Base-by-base conservation (phyloP, 2,797 vertebrate genomes). In the Lutra lutra region DNA sequence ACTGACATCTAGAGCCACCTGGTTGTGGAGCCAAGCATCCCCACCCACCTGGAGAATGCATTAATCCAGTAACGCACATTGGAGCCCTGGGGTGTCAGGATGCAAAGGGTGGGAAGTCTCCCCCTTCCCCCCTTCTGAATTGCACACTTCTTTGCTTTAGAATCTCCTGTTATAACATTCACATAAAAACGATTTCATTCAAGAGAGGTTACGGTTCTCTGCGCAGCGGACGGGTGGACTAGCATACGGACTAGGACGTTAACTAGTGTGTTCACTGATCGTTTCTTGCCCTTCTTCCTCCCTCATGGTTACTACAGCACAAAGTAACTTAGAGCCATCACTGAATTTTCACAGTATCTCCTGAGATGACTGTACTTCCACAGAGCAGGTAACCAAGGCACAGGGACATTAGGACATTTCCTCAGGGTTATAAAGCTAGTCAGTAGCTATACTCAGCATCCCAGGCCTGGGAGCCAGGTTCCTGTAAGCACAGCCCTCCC, bases 51-150 rank as follows among this genome's bases (percentile, higher is more conserved):
- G 18, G 4, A 8, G 73, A 58, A 62, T 0, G 10, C 40, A 5
- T 32, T 21, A 2, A 2, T 38, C 0, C 14, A 5, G 25, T 15
- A 2, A 32, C 48, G 60, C 10, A 0, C 13, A 13, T 17, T 2
- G 15, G 56, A 64, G 54, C 54, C 18, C 21, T 9, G 0, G n/a
- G 7, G 4, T 18, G 29, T 82, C 66, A 35, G n/a, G 18, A 32
- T 13, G 46, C 0, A 13, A 3, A 9, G 21, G 9, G 32, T 21
- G 9, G 29, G 43, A 15, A n/a, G 85, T 21, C 3, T 8, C 8
- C 17, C 51, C 51, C 48, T 51, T 2, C 40, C 43, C 9, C 46
- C n/a, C 7, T 6, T 90, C 62, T 83, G 35, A 93, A 72, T 11
- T 25, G 25, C 23, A 29, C 9, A 27, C 7, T 23, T 38, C 51